These are phyloP conservation scores for Salvator merianae DNA, from an alignment of 2,113 vertebrate genomes.

Conservation along the genomic window DNA sequence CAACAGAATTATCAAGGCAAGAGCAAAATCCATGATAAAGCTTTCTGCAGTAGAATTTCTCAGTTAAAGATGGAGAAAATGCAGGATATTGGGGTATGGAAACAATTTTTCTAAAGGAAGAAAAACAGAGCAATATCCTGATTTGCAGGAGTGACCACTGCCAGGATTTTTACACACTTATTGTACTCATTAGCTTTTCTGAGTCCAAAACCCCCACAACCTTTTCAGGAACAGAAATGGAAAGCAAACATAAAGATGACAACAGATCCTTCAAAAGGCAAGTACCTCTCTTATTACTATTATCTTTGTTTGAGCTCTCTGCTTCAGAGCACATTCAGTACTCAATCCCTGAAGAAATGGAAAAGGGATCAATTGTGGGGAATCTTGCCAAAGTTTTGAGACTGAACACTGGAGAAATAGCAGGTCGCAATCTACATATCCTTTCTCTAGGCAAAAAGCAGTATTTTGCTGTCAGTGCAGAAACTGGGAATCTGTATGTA, in stretches of 20 bases:
- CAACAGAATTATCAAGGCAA: background rate
- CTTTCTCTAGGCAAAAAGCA: slow-evolving; percentile 60
- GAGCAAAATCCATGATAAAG: background rate
- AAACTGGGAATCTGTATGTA: slow-evolving; percentile 71
- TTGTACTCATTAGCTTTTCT: background rate
- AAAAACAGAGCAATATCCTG: too few species aligned
- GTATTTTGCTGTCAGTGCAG: slow-evolving; percentile 59
- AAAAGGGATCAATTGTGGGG: slow-evolving; percentile 74
- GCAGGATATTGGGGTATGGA: background rate
- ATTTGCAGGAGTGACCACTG: background rate
- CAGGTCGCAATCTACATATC: slow-evolving; percentile 73
- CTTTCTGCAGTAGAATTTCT: background rate
- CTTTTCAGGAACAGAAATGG: background rate
- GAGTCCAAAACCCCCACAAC: background rate
- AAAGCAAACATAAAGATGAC: background rate
- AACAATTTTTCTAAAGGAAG: background rate
- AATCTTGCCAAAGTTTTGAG: slow-evolving; percentile 79
- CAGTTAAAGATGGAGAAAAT: background rate
- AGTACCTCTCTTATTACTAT: slow-evolving; percentile 57
- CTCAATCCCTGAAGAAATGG: slow-evolving; percentile 79
- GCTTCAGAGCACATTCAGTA: slow-evolving; percentile 74
- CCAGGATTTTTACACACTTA: background rate
- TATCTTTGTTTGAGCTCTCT: slow-evolving; percentile 52
- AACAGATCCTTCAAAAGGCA: slow-evolving; percentile 29
- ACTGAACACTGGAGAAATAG: slow-evolving; percentile 69